Evolutionary conservation across 2,113 vertebrate genomes (phyloP).

Genomic region (Oplegnathus fasciatus): DNA sequence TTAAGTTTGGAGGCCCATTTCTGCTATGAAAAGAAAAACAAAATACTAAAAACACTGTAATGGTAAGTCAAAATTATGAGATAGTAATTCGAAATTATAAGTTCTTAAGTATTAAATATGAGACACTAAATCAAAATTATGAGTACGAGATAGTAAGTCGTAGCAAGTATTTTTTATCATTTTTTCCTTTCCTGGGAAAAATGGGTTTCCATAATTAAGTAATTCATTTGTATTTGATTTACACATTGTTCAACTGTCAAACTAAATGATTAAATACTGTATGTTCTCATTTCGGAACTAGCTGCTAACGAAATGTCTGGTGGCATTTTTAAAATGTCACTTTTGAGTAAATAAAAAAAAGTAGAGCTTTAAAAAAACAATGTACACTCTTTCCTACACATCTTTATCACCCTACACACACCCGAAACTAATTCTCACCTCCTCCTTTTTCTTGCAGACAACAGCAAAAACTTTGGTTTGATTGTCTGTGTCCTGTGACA

Average conservation of each 20-base stretch:
- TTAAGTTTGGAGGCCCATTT: too few species aligned
- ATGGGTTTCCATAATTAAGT: too few species aligned
- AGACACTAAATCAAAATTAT: too few species aligned
- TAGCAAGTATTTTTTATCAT: too few species aligned
- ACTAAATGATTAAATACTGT: not conserved
- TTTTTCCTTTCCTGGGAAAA: too few species aligned
- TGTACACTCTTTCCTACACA: not conserved
- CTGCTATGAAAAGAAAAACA: too few species aligned
- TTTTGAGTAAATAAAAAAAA: not conserved
- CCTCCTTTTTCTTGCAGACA: slow-evolving; percentile 96
- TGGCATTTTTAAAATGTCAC: not conserved
- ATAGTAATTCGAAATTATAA: too few species aligned
- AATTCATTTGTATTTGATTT: not conserved
- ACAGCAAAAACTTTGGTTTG: slow-evolving; percentile 99
- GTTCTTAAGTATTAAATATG: too few species aligned
- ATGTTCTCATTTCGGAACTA: not conserved
- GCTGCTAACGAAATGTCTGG: not conserved
- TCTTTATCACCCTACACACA: not conserved
- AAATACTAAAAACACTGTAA: too few species aligned
- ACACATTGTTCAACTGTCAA: not conserved
- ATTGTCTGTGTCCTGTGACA: slow-evolving; percentile 98
- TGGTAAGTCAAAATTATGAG: too few species aligned
- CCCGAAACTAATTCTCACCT: slow-evolving; percentile 82
- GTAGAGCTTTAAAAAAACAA: not conserved
- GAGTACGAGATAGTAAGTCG: too few species aligned